These are phyloP conservation scores for Bombus huntii DNA, from an alignment of 1,140 invertebrate species.

Conservation along the genomic window DNA sequence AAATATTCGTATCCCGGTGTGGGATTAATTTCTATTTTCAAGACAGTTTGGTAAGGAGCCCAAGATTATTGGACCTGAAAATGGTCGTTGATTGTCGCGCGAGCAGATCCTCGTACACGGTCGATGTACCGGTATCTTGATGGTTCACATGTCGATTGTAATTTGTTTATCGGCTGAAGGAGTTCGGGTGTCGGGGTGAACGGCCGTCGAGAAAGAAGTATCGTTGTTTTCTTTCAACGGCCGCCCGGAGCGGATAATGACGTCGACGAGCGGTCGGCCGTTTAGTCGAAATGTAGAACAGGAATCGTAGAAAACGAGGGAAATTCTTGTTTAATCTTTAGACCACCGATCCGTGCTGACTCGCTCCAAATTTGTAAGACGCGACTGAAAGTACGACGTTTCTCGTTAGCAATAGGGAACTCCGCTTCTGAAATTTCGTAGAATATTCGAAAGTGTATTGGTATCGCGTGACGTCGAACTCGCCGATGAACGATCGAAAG, in stretches of 20 bases:
- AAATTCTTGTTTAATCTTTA: conserved; percentile 44
- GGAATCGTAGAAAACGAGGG: conserved; percentile 55
- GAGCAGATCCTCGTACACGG: background rate
- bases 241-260: conserved; percentile 10
- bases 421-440: background rate
- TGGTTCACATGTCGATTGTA: background rate
- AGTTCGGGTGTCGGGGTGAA: background rate
- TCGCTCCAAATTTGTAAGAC: conserved; percentile 17
- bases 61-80: conserved; percentile 47
- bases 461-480: background rate
- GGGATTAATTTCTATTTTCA: conserved; percentile 46
- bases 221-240: conserved; percentile 47
- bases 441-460: too few relatives aligned
- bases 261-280: conserved; percentile 14
- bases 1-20: conserved; percentile 11
- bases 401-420: background rate
- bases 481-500: conserved; percentile 17
- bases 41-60: conserved; percentile 49
- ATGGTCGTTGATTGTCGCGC: conserved; percentile 17
- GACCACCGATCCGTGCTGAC: conserved; percentile 41
- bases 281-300: conserved; percentile 44
- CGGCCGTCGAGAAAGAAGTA: conserved; percentile 26
- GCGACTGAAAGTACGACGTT: background rate
- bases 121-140: background rate
- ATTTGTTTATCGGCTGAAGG: conserved; percentile 23